phyloP scores from a whole-genome alignment of 1,140 invertebrate species.

The Apis florea region DNA sequence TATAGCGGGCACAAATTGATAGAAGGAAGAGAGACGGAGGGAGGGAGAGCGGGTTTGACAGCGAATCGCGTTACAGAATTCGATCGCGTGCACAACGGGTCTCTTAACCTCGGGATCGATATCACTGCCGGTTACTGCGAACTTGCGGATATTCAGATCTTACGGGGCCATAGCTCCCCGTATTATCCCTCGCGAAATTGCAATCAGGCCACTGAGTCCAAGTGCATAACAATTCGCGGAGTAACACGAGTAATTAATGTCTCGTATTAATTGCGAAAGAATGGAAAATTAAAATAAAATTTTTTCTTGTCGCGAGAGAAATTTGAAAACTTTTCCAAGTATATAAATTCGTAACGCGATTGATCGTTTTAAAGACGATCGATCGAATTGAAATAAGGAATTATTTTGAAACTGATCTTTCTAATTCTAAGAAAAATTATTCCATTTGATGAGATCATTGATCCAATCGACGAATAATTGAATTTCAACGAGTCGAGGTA shows the following conservation, averaged over 20 bases:
- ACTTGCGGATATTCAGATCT: slow-evolving; percentile 71
- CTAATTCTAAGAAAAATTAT: too few relatives aligned
- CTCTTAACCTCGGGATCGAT: slow-evolving; percentile 73
- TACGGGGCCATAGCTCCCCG: slow-evolving; percentile 59
- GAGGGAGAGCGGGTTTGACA: slow-evolving; percentile 38
- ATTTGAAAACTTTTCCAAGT: too few relatives aligned
- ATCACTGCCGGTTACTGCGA: slow-evolving; percentile 74
- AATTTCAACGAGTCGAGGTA: too few relatives aligned
- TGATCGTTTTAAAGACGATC: too few relatives aligned
- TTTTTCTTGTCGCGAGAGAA: too few relatives aligned
- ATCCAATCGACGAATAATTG: too few relatives aligned
- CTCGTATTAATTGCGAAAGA: slow-evolving; percentile 27
- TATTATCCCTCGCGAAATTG: slow-evolving; percentile 62
- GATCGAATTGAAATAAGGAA: too few relatives aligned
- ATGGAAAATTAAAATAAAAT: too few relatives aligned
- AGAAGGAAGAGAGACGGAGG: slow-evolving; percentile 15
- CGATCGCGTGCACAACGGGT: slow-evolving; percentile 73
- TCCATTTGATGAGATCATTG: too few relatives aligned
- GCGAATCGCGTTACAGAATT: slow-evolving; percentile 66
- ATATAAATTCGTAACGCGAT: too few relatives aligned
- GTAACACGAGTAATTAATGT: slow-evolving; percentile 31
- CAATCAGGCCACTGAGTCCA: slow-evolving; percentile 46
- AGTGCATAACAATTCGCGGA: slow-evolving; percentile 17
- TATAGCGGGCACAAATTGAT: slow-evolving; percentile 35
- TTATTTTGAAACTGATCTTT: too few relatives aligned